phyloP scores from a whole-genome alignment of 2,113 vertebrate genomes.

The Rhegmatorhina hoffmannsi region DNA sequence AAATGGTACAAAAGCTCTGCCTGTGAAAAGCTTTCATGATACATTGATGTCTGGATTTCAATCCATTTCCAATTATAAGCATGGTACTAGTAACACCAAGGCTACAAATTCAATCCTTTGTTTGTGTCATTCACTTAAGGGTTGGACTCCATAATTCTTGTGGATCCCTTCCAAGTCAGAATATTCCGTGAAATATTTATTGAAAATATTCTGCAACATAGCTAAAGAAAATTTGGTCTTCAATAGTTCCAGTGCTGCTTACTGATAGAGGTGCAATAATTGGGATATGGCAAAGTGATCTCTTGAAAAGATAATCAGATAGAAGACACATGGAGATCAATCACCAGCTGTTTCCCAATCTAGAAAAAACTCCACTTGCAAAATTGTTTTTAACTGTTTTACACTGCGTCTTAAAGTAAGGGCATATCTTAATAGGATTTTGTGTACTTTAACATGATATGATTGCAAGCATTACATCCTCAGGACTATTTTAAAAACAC shows the following conservation, averaged over 20 bases:
- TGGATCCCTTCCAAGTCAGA: neutral
- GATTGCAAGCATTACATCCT: neutral
- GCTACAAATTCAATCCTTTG: neutral
- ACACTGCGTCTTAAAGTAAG: neutral
- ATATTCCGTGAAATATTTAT: neutral
- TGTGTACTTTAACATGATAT: neutral
- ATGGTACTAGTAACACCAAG: neutral
- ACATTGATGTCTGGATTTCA: neutral
- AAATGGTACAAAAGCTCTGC: neutral
- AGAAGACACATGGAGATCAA: constrained; percentile 17
- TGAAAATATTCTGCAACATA: neutral
- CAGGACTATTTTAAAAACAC: neutral
- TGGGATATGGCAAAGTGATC: neutral
- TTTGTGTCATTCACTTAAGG: neutral
- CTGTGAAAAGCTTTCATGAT: neutral
- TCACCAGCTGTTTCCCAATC: neutral
- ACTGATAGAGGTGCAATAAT: neutral
- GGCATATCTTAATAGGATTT: neutral
- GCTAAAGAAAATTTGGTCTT: neutral
- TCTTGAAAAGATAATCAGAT: neutral
- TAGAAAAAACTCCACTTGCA: neutral
- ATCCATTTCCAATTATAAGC: neutral
- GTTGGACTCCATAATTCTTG: neutral
- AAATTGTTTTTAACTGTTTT: neutral
- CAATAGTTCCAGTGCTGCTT: neutral